Evolutionary conservation across 92 coral and sea anemone species (phyloP), one percentile per base, ranked within the genome.

Genomic region (Parazoanthus darwini): DNA sequence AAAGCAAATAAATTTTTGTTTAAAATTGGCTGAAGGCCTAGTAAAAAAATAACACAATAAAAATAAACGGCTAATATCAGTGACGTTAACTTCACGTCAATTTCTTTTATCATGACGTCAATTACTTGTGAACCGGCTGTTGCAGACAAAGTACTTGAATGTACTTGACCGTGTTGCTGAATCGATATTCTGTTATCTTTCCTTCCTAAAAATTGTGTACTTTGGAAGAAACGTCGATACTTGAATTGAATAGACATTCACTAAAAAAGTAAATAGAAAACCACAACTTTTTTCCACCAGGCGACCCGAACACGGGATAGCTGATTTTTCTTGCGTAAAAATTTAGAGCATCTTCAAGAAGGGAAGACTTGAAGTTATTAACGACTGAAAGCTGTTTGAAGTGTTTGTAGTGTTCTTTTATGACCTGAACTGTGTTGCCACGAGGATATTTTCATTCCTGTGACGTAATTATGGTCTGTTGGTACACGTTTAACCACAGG

Each of bases 71-170:
- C 6, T 39, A 36, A 39, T 76, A 76, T 76, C 46, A 76, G 48
- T 76, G 25, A 76, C 80, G 80, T 76, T n/a, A 76, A 39, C 1
- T 8, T 76, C 54, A 39, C 80, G 80, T 76, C 46, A 76, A 39
- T 33, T 23, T 38, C 80, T 36, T 42, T 76, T 76, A 39, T 3
- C 22, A 39, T 18, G 80, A 76, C 80, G 80, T 76, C 79, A 74
- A 37, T 16, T 36, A 16, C 79, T 74, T 37, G 46, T 37, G 18
- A 74, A 36, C n/a, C 26, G 79, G 14, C 48, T 36, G 25, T 74
- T 74, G 16, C 50, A 74, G 5, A 2, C 50, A 74, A 5, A 37
- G n/a, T 6, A 13, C 66, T 58, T 58, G 50, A 74, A 36, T 38
- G 39, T 36, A 22, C 79, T 36, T 37, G 44, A 74, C n/a, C 51